phyloP scores from a whole-genome alignment of 1,140 invertebrate genomes.

The Schlechtendalia chinensis region DNA sequence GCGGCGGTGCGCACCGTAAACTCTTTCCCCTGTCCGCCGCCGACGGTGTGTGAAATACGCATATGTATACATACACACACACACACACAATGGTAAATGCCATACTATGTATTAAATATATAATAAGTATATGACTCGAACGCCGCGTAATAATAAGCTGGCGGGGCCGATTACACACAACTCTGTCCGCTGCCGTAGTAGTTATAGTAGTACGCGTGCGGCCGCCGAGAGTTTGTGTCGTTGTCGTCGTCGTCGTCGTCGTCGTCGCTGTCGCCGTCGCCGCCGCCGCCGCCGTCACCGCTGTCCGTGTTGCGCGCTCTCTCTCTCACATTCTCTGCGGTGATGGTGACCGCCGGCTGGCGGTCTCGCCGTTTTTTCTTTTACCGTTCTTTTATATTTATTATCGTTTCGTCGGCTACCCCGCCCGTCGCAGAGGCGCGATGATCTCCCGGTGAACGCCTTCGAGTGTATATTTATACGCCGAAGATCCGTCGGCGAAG shows the following conservation, averaged over 20 bases:
- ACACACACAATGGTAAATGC: constrained; percentile 18
- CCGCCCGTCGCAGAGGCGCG: too few relatives aligned
- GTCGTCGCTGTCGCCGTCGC: background rate
- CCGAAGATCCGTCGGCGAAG: background rate
- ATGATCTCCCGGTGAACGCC: too few relatives aligned
- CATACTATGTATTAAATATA: background rate
- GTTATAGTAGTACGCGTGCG: constrained; percentile 12
- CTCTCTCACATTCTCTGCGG: background rate
- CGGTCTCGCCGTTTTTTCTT: too few relatives aligned
- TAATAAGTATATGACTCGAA: background rate
- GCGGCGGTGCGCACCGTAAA: constrained; percentile 35
- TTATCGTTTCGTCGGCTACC: too few relatives aligned
- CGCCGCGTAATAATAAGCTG: background rate
- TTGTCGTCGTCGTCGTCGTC: background rate
- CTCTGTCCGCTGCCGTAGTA: background rate
- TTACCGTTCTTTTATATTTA: too few relatives aligned
- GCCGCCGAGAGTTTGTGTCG: constrained; percentile 20
- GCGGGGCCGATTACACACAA: background rate
- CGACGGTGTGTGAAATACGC: constrained; percentile 7
- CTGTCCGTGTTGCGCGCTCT: background rate
- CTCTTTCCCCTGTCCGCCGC: constrained; percentile 17
- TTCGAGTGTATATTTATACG: too few relatives aligned
- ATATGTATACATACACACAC: background rate
- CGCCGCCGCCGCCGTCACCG: background rate
- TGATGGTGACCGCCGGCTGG: too few relatives aligned